phyloP scores from a whole-genome alignment of 2,888 invertebrate species.

The Trissolcus brochymenae region DNA sequence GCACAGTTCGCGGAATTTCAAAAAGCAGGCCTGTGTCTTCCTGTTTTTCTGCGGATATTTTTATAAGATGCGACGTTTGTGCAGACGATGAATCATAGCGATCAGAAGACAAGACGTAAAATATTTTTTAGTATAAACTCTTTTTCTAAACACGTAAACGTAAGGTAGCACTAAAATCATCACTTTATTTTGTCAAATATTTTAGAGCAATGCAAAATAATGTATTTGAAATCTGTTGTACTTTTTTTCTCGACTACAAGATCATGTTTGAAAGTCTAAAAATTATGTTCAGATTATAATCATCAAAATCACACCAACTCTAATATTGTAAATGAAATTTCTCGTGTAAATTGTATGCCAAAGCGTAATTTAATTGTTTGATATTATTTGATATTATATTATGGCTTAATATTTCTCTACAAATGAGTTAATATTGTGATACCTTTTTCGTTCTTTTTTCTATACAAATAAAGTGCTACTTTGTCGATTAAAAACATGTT shows the following conservation, averaged over 20 bases:
- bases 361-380: no score
- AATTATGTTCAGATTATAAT: background rate
- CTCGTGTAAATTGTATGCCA: no score
- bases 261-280: no score
- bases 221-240: no score
- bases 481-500: slow-evolving; percentile 68
- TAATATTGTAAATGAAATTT: slow-evolving; percentile 30
- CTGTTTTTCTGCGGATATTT: slow-evolving; percentile 31
- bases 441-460: slow-evolving; percentile 65
- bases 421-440: slow-evolving; percentile 68
- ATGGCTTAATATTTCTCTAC: slow-evolving; percentile 54
- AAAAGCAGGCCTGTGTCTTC: slow-evolving; percentile 18
- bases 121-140: slow-evolving; percentile 46
- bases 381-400: no score
- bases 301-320: background rate
- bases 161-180: slow-evolving; percentile 61
- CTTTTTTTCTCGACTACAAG: no score
- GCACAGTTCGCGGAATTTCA: no score
- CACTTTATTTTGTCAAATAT: slow-evolving; percentile 16
- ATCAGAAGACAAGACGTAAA: slow-evolving; percentile 23
- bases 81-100: slow-evolving; percentile 17
- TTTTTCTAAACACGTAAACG: slow-evolving; percentile 53
- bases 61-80: slow-evolving; percentile 23
- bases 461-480: slow-evolving; percentile 74
- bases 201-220: no score